phyloP scores from a whole-genome alignment of 2,888 invertebrate genomes.

The Tachina grossa region DNA sequence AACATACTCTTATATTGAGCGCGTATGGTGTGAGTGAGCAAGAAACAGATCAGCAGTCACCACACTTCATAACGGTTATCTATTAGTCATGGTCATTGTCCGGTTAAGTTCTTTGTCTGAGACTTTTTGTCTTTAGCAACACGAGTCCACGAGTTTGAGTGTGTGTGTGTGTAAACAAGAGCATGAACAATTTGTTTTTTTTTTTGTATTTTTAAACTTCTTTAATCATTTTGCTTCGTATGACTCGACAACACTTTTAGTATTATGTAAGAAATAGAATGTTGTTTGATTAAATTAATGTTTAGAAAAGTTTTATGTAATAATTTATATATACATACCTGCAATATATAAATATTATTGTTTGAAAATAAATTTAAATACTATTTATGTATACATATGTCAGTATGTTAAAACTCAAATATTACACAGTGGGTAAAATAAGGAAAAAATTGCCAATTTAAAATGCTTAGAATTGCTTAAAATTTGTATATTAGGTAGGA shows the following conservation, averaged over 20 bases:
- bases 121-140: conserved; percentile 49
- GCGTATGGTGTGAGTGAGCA: background rate
- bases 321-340: conserved; percentile 12
- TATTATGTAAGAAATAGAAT: conserved; percentile 70
- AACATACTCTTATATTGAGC: conserved; percentile 31
- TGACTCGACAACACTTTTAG: conserved; percentile 34
- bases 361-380: background rate
- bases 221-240: conserved; percentile 49
- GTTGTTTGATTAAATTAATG: conserved; percentile 56
- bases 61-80: conserved; percentile 40
- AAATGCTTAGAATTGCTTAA: no score
- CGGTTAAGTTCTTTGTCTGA: conserved; percentile 65
- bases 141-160: conserved; percentile 16
- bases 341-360: conserved; percentile 5
- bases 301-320: conserved; percentile 58
- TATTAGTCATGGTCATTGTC: conserved; percentile 71
- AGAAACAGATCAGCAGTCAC: conserved; percentile 7
- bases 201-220: conserved; percentile 30
- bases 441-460: no score
- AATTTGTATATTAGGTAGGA: no score
- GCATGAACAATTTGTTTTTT: conserved; percentile 27
- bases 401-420: background rate
- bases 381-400: background rate
- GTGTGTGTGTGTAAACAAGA: background rate
- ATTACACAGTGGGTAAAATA: background rate